Evolutionary conservation across 23 tunicate species (phyloP), one percentile per base, ranked within the genome.

Genomic region (Styela plicata): DNA sequence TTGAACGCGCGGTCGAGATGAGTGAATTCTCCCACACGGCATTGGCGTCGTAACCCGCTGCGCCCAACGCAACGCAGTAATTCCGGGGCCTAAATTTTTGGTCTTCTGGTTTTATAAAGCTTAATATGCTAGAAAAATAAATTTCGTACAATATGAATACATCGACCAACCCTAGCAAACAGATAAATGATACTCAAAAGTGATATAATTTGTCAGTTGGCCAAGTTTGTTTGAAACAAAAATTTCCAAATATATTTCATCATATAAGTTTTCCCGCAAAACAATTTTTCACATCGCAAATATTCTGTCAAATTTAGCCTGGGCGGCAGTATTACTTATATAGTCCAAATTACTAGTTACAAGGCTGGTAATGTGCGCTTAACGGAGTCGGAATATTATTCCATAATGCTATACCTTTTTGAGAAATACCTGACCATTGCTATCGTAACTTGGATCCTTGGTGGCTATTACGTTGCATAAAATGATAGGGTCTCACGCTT

Each of bases 1-100:
- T 44, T 44, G 57, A 13, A 44, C 57, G 57, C 57, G 57, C 57
- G 57, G 57, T 13, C 71, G 22, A 67, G 30, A 25, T 67, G 71
- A 67, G 1, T 27, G 31, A 67, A 29, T 27, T 25, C 2, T 27
- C 71, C 71, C 71, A 67, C 31, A 67, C 31, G 71, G 31, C 71
- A 76, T 22, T 76, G 81, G 81, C 81, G 64, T 76, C 66, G 81
- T 53, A 76, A 53, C 81, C 81, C 81, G 81, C 81, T 76, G 81
- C 21, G 81, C 64, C 71, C 30, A 1, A 67, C 30, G 71, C 30
- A 67, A 29, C 1, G 71, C 19, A 1, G 71, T 67, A 25, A 67
- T 67, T 67, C 30, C 0, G 22, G 23, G 31, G 31, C 71, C 18
- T 67, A n/a, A 67, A 67, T 67, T 67, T 25, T 25, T 17, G 17